phyloP scores from a whole-genome alignment of 2,113 vertebrate genomes.

The Heterocephalus glaber region DNA sequence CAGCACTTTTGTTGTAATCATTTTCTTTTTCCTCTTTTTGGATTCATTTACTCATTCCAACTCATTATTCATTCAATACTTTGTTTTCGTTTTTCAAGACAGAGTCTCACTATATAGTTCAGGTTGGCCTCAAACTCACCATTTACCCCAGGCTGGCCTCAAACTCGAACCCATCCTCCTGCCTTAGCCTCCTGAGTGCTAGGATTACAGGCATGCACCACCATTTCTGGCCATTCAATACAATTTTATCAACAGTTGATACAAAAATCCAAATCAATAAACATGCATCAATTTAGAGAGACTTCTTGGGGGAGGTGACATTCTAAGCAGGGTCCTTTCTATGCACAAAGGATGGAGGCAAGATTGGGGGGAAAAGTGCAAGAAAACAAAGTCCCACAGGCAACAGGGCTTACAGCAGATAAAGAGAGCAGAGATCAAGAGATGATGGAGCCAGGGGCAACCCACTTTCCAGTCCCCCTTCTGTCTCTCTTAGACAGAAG shows the following conservation, averaged over 20 bases:
- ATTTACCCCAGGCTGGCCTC: not conserved
- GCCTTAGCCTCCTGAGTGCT: not conserved
- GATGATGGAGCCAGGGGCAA: not conserved
- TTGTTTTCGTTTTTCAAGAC: not conserved
- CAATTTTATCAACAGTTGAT: not conserved
- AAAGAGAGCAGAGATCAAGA: not conserved
- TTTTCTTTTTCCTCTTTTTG: constrained; percentile 48
- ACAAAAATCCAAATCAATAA: not conserved
- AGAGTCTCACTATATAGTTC: not conserved
- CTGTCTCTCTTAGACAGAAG: too few relatives aligned
- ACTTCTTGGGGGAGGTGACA: not conserved
- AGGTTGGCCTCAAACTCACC: not conserved
- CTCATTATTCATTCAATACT: not conserved
- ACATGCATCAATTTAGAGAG: not conserved
- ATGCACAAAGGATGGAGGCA: not conserved
- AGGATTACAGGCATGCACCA: not conserved
- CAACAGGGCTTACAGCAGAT: not conserved
- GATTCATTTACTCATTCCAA: not conserved
- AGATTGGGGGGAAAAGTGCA: not conserved
- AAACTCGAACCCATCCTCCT: not conserved
- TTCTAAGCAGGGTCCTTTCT: not conserved
- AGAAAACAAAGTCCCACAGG: not conserved
- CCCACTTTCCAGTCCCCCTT: too few relatives aligned
- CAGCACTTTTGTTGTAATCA: not conserved
- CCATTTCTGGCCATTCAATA: not conserved